Evolutionary conservation across 1,140 invertebrate species (phyloP), one percentile per base, ranked within the genome.

Genomic region (Helicoverpa zea): DNA sequence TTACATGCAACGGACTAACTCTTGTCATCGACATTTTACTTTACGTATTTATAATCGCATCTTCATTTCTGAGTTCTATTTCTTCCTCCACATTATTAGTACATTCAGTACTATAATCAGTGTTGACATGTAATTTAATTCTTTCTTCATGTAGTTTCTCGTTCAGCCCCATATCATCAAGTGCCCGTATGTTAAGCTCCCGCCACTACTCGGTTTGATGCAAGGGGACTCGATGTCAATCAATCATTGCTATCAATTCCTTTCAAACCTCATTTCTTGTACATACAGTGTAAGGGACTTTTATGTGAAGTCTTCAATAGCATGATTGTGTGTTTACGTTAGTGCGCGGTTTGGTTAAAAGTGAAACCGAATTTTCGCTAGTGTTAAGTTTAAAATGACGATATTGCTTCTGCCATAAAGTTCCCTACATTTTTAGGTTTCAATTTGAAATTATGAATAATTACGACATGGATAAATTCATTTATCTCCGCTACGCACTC

Each of bases 241-340:
- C 89, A 88, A 90, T 90, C 89, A 90, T 87, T 82, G 78, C 82
- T 89, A 90, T 89, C 87, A 88, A 86, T 90, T 84, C 81, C 83
- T 87, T 87, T 86, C 84, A 87, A 86, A 85, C 79, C 83, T 83
- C 85, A 85, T 88, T 87, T 87, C 35, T 9, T 43, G 9, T 43
- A 43, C 35, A 86, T 87, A 84, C 87, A 84, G 78, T 81, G 82
- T 83, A 79, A 86, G 86, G 84, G 84, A 77, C 75, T 51, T 47
- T n/a, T 18, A 66, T 63, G 59, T 64, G 11, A 66, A 23, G 75
- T n/a, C 66, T 66, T 77, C 35, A 75, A 66, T 66, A n/a, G 47
- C 73, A 63, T 58, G 12, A n/a, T 12, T 54, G 49, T 51, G 47
- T 68, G 16, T 49, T 68, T 51, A 49, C 13, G 18, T 43, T 18